Conservation (phyloP, 2,888 invertebrate genomes). For the Hydriomena furcata region DNA sequence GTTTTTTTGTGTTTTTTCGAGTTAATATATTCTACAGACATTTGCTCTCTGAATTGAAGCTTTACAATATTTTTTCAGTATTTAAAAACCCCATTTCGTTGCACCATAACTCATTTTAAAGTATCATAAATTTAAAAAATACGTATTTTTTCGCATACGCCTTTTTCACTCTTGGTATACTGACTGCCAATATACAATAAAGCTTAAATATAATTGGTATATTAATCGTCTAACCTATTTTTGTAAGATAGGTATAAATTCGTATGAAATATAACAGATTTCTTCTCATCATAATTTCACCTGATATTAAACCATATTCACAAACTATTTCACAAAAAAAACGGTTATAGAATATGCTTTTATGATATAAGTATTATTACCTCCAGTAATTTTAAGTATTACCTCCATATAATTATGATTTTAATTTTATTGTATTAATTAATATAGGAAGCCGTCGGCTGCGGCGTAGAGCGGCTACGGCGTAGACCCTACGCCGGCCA, state of each 20-base stretch:
- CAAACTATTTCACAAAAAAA: slow-evolving; percentile 73
- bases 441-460: slow-evolving; percentile 25
- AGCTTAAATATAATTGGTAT: slow-evolving; percentile 30
- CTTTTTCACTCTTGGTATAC: slow-evolving; percentile 23
- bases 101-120: slow-evolving; percentile 37
- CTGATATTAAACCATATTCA: slow-evolving; percentile 51
- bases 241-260: slow-evolving; percentile 33
- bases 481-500: slow-evolving; percentile 13
- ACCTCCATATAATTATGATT: slow-evolving; percentile 67
- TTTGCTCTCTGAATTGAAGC: slow-evolving; percentile 32
- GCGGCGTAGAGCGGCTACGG: slow-evolving; percentile 4
- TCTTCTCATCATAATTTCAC: slow-evolving; percentile 35
- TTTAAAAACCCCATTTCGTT: slow-evolving; percentile 22
- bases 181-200: slow-evolving; percentile 35
- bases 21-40: not conserved
- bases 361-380: slow-evolving; percentile 79
- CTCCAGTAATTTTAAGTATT: slow-evolving; percentile 79
- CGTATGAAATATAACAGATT: slow-evolving; percentile 23
- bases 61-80: slow-evolving; percentile 32
- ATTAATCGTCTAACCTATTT: slow-evolving; percentile 31
- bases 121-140: slow-evolving; percentile 23
- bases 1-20: not conserved
- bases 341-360: slow-evolving; percentile 59
- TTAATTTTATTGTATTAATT: slow-evolving; percentile 59
- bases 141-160: slow-evolving; percentile 29